phyloP scores from a whole-genome alignment of 2,888 invertebrate species.

The Drosophila anomalipes region DNA sequence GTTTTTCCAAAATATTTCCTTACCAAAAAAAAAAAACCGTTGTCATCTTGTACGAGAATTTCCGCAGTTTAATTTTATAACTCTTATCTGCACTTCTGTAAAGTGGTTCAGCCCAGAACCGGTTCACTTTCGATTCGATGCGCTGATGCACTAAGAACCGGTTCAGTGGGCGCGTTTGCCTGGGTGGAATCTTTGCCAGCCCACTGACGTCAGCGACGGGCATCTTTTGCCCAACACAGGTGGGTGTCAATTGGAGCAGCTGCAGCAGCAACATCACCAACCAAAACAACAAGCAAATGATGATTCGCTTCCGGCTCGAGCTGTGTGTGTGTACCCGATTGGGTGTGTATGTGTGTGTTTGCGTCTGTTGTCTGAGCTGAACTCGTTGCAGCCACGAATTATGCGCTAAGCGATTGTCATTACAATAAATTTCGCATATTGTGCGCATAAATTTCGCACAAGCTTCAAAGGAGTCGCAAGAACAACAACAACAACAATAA shows the following conservation, averaged over 20 bases:
- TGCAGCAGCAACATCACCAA: slow-evolving; percentile 40
- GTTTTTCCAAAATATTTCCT: not conserved
- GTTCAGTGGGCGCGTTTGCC: slow-evolving; percentile 48
- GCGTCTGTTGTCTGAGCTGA: slow-evolving; percentile 6
- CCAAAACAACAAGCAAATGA: slow-evolving; percentile 61
- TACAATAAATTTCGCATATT: slow-evolving; percentile 80
- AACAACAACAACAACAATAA: slow-evolving; percentile 27
- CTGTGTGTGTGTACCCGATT: not conserved
- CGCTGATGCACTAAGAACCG: slow-evolving; percentile 22
- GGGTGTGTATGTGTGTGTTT: not conserved
- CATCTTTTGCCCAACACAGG: slow-evolving; percentile 53
- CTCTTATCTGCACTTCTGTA: not conserved
- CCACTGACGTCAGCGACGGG: slow-evolving; percentile 41
- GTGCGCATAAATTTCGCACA: slow-evolving; percentile 78
- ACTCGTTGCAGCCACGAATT: slow-evolving; percentile 54
- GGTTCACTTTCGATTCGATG: slow-evolving; percentile 26
- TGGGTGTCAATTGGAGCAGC: slow-evolving; percentile 81
- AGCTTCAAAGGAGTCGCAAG: slow-evolving; percentile 74
- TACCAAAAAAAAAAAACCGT: not conserved
- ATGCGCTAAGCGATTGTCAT: slow-evolving; percentile 79
- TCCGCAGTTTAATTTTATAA: not conserved
- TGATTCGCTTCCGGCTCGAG: slow-evolving; percentile 75
- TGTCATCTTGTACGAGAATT: not conserved
- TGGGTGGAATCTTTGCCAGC: slow-evolving; percentile 31
- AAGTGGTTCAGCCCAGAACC: slow-evolving; percentile 6